phyloP scores from a whole-genome alignment of 1,140 invertebrate species.

The Drosophila pseudoananassae region DNA sequence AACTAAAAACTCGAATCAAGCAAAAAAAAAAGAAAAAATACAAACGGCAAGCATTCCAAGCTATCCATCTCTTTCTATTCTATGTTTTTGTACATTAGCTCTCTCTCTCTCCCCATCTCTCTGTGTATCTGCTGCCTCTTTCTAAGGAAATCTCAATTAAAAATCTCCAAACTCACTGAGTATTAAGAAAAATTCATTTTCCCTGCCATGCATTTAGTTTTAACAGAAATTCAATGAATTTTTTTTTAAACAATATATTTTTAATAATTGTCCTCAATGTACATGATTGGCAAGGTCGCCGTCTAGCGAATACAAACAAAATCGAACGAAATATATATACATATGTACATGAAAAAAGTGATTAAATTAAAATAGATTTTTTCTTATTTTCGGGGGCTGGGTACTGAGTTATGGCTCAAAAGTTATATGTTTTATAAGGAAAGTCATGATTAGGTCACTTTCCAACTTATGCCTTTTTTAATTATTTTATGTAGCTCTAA shows the following conservation, averaged over 20 bases:
- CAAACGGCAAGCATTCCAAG: conserved; percentile 1
- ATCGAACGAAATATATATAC: conserved; percentile 40
- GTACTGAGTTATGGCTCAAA: too few species aligned
- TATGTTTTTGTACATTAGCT: conserved; percentile 38
- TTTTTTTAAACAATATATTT: conserved; percentile 17
- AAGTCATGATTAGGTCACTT: too few species aligned
- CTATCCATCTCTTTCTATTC: conserved; percentile 17
- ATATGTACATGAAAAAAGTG: conserved; percentile 32
- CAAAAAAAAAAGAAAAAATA: not conserved
- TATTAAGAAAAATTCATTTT: conserved; percentile 26
- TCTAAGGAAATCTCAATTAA: conserved; percentile 4
- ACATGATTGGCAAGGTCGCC: conserved; percentile 1
- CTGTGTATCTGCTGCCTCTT: not conserved
- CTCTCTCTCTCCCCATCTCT: conserved; percentile 2
- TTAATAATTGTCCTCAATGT: conserved; percentile 7
- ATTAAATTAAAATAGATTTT: not conserved
- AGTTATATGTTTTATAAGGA: too few species aligned
- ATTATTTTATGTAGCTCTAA: too few species aligned
- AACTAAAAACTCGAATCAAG: not conserved
- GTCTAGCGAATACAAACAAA: conserved; percentile 9
- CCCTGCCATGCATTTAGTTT: conserved; percentile 23
- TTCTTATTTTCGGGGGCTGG: not conserved
- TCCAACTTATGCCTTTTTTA: too few species aligned
- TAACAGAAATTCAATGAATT: conserved; percentile 13
- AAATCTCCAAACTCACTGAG: conserved; percentile 26